Percentiles rank a stretch among this genome's conserved stretches.
phyloP scores from a whole-genome alignment of 2,888 invertebrate genomes.

The Boloria selene region DNA sequence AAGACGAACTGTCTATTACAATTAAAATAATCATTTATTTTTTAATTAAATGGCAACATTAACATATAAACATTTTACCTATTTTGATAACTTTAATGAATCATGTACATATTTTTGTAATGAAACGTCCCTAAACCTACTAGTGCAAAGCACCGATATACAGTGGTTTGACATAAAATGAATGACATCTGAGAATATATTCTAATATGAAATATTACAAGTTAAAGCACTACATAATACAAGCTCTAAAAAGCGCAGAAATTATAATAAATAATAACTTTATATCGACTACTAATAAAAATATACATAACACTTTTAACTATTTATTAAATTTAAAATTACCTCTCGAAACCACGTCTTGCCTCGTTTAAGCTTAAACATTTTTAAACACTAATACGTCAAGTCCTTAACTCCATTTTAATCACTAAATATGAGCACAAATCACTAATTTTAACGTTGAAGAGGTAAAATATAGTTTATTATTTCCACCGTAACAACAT shows the following conservation, averaged over 20 bases:
- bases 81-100: slow-evolving; percentile 11
- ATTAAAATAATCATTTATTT: no score
- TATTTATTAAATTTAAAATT: no score
- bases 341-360: slow-evolving; percentile 74
- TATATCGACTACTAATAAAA: neutral
- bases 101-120: neutral
- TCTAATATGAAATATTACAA: no score
- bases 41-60: no score
- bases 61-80: no score
- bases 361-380: slow-evolving; percentile 62
- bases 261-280: slow-evolving; percentile 4
- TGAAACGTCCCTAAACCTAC: neutral
- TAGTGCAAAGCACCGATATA: neutral
- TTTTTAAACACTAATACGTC: slow-evolving; percentile 34
- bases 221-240: no score
- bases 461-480: slow-evolving; percentile 40
- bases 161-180: neutral
- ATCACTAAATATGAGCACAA: slow-evolving; percentile 33
- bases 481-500: slow-evolving; percentile 43
- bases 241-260: no score
- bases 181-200: neutral
- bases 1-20: no score
- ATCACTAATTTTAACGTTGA: slow-evolving; percentile 32
- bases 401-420: slow-evolving; percentile 39
- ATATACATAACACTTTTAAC: neutral